Evolutionary conservation across 2,113 vertebrate species (phyloP).

Genomic region (Leptocoma aspasia): DNA sequence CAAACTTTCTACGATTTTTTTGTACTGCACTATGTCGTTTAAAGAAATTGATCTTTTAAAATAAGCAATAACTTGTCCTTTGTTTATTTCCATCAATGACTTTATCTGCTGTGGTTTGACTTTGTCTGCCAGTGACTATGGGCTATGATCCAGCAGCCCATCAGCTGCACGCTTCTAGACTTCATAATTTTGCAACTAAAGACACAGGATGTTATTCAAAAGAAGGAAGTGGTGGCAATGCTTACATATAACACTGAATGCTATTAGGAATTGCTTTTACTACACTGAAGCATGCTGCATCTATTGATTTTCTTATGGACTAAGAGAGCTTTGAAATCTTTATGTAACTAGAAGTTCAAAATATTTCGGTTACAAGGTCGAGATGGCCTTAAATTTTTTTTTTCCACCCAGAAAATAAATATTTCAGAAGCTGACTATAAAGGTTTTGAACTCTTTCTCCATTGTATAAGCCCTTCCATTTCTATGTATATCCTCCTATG

Average conservation of each 20-base stretch:
- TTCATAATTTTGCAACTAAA: not conserved
- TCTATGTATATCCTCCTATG: not conserved
- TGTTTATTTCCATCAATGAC: not conserved
- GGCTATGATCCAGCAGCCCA: not conserved
- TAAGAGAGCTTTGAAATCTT: not conserved
- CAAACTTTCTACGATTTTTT: not conserved
- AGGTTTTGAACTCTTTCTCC: not conserved
- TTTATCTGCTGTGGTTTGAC: not conserved
- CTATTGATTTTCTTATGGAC: conserved; percentile 32
- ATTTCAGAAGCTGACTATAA: not conserved
- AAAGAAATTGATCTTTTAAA: not conserved
- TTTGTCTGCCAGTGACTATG: not conserved
- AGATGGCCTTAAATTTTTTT: not conserved
- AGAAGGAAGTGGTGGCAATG: not conserved
- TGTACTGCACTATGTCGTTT: not conserved
- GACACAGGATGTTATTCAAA: not conserved
- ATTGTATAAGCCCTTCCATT: not conserved
- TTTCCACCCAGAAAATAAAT: not conserved
- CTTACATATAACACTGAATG: not conserved
- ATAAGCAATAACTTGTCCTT: not conserved
- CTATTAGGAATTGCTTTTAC: not conserved
- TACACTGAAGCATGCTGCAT: not conserved
- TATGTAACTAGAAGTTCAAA: conserved; percentile 36
- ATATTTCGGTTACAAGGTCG: not conserved
- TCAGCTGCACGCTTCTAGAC: not conserved